Percentiles rank a stretch among this genome's conserved stretches.
phyloP scores from a whole-genome alignment of 2,113 vertebrate genomes.

The Ceyx cyanopectus region DNA sequence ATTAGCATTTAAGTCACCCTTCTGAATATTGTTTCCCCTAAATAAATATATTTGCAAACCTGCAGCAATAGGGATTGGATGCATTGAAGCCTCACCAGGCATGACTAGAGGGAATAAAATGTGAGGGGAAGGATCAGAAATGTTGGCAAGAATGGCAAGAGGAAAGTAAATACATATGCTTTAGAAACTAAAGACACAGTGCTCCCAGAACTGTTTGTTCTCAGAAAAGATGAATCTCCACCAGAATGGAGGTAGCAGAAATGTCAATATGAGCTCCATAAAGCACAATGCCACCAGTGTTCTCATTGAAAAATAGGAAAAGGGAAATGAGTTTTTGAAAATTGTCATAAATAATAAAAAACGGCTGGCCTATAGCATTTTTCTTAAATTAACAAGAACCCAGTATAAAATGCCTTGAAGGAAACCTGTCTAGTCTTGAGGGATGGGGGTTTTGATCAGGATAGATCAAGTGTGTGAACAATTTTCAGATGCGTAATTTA shows the following conservation, averaged over 20 bases:
- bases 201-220: neutral
- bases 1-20: neutral
- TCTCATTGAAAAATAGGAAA: conserved; percentile 6
- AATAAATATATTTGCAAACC: neutral
- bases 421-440: conserved; percentile 31
- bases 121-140: neutral
- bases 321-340: conserved; percentile 55
- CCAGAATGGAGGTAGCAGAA: neutral
- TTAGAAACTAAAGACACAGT: neutral
- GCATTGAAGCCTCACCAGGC: neutral
- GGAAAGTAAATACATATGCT: neutral
- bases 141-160: neutral
- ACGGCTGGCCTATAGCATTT: conserved; percentile 49
- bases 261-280: too few relatives aligned
- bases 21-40: neutral
- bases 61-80: neutral
- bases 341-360: conserved; percentile 68
- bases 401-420: neutral
- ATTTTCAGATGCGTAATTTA: conserved; percentile 41
- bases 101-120: neutral
- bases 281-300: neutral
- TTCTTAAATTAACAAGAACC: conserved; percentile 56
- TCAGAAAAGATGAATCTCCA: neutral
- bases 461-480: conserved; percentile 41
- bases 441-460: conserved; percentile 7